phyloP scores from a whole-genome alignment of 2,797 vertebrate species.

The Typhlichthys eigenmanni region DNA sequence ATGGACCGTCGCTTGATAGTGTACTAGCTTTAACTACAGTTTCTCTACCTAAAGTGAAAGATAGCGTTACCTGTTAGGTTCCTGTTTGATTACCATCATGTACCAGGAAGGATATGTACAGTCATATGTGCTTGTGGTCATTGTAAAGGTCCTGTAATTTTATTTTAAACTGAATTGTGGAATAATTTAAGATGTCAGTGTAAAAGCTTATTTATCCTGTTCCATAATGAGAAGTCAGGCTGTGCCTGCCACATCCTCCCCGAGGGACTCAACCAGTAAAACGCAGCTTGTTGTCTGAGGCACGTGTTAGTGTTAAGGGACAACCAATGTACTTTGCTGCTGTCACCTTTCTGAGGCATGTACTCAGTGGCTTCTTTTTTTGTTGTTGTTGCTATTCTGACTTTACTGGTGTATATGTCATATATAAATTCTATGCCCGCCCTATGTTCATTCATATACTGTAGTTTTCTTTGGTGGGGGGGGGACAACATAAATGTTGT shows the following conservation, averaged over 20 bases:
- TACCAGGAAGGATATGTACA: no score
- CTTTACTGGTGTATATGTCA: no score
- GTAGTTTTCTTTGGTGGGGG: no score
- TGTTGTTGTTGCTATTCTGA: neutral
- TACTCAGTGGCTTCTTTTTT: neutral
- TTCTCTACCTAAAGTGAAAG: no score
- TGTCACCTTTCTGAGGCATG: constrained; percentile 4
- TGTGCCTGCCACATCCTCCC: constrained; percentile 18
- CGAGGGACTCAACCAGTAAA: constrained; percentile 12
- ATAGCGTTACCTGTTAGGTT: no score
- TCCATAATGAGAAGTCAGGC: constrained; percentile 13
- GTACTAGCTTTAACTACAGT: no score
- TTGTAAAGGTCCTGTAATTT: constrained; percentile 14
- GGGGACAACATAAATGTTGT: no score
- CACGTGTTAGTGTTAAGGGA: constrained; percentile 5
- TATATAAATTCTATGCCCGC: no score
- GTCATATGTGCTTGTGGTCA: neutral
- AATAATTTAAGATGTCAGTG: constrained; percentile 15
- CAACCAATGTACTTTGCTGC: constrained; percentile 13
- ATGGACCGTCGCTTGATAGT: no score
- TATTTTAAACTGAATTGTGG: constrained; percentile 19
- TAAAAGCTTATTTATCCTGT: constrained; percentile 9
- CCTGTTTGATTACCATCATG: no score
- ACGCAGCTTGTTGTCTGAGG: constrained; percentile 18
- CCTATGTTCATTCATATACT: no score